Evolutionary conservation across 2,113 vertebrate species (phyloP), one percentile per base, ranked within the genome.

Genomic region (Ancistrus triradiatus): DNA sequence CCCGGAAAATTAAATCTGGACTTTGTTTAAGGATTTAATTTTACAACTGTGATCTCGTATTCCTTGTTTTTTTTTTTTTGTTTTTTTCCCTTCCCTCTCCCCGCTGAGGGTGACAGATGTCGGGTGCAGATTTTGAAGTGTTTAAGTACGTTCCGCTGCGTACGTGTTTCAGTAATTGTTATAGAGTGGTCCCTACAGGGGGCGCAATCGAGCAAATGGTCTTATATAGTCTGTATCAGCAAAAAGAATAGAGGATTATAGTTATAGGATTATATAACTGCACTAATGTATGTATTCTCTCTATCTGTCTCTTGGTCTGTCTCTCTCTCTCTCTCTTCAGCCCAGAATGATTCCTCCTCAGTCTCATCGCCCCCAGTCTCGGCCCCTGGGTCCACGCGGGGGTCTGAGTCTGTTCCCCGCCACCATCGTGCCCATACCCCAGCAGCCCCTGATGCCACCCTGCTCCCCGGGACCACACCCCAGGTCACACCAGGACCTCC

Each of bases 371-470:
- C 79, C 80, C 0, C 83, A 78, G 0, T 75, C 67, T 72, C 92
- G 91, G 59, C 86, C 88, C 40, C 77, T 69, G 0, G 78, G 71
- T 49, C 74, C 77, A 72, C 91, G 68, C 17, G 64, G 65, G 5
- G 94, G 84, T 86, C 82, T 79, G 10, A 72, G 87, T 69, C 85
- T 92, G 58, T 97, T 95, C 78, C 90, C 92, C 67, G 91, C 93
- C 44, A 89, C 90, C 35, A 77, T 86, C 3, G 75, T 80, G 13
- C 76, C 81, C 1, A 77, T 83, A 24, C 80, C 82, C 67, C 90
- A 93, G 66, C 93, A 92, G 65, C 91, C 92, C 21, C 89, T 97
- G 80, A 89, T 95, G 62, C 83, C 90, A n/a, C 94, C 91, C 77
- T 88, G 91, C 77, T 72, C 90, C 1, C 93, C 94, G 76, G 92